phyloP scores from a whole-genome alignment of 2,797 vertebrate genomes.

The Onychomys torridus region DNA sequence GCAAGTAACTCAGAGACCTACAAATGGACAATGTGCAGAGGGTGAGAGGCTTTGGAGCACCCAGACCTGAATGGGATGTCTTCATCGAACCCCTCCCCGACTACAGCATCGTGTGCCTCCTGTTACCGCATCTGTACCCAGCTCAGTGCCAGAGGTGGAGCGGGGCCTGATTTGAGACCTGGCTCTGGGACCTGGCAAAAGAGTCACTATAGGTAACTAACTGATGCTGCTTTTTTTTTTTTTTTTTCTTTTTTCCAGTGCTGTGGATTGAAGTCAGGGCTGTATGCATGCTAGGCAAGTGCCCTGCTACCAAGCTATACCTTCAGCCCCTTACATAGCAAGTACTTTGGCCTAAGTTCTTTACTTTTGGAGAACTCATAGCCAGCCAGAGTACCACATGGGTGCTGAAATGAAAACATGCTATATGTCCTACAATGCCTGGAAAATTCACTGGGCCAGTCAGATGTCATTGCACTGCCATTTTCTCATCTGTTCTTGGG shows the following conservation, averaged over 20 bases:
- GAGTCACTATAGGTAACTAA: not conserved
- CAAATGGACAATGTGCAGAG: no score
- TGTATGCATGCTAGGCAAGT: not conserved
- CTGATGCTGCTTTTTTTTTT: no score
- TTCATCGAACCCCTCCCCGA: not conserved
- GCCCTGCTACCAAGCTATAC: not conserved
- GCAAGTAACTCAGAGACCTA: not conserved
- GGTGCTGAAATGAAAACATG: not conserved
- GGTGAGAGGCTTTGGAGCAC: not conserved
- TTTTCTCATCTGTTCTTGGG: not conserved
- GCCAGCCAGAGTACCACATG: not conserved
- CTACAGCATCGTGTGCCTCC: not conserved
- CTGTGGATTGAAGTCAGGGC: not conserved
- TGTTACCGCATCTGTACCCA: not conserved
- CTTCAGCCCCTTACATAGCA: not conserved
- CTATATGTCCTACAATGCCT: not conserved
- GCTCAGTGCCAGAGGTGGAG: not conserved
- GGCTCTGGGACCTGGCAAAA: not conserved
- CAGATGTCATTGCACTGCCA: not conserved
- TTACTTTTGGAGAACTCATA: not conserved
- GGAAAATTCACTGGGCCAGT: not conserved
- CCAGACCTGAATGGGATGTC: not conserved
- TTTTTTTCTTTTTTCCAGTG: not conserved
- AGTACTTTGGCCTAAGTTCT: not conserved
- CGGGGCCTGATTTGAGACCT: no score